Percentiles rank a stretch among this genome's conserved stretches.
These are phyloP conservation scores for Trachythela sp. DNA, from an alignment of 64 coral and sea anemone species.

Conservation along the genomic window DNA sequence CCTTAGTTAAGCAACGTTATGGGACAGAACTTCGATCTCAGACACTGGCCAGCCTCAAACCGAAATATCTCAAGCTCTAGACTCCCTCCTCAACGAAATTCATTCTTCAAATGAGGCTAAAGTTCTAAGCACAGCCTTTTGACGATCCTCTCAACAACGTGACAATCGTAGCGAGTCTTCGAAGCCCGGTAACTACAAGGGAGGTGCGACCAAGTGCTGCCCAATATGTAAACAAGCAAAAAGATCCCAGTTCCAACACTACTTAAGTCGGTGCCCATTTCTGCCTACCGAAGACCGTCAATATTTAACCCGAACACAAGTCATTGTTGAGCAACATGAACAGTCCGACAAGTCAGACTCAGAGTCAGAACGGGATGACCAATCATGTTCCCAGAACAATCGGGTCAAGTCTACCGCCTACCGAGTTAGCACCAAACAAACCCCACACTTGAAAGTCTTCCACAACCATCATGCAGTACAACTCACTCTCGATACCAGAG, in stretches of 20 bases:
- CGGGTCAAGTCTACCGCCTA: not conserved
- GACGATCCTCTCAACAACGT: no score
- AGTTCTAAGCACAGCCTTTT: no score
- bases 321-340: no score
- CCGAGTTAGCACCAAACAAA: not conserved
- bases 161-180: no score
- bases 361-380: not conserved
- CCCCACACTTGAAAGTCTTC: not conserved
- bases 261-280: no score
- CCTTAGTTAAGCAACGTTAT: not conserved
- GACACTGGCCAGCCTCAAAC: not conserved
- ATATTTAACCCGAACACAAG: no score
- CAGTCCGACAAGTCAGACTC: not conserved
- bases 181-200: no score
- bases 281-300: no score
- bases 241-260: no score
- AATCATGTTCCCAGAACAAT: not conserved
- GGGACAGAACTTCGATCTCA: not conserved
- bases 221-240: no score
- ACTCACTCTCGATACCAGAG: not conserved
- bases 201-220: no score
- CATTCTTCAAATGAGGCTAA: not conserved
- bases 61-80: not conserved
- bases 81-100: not conserved
- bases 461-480: not conserved